Evolutionary conservation across 2,888 invertebrate species (phyloP), one percentile per base, ranked within the genome.

Genomic region (Dascillus cervinus): DNA sequence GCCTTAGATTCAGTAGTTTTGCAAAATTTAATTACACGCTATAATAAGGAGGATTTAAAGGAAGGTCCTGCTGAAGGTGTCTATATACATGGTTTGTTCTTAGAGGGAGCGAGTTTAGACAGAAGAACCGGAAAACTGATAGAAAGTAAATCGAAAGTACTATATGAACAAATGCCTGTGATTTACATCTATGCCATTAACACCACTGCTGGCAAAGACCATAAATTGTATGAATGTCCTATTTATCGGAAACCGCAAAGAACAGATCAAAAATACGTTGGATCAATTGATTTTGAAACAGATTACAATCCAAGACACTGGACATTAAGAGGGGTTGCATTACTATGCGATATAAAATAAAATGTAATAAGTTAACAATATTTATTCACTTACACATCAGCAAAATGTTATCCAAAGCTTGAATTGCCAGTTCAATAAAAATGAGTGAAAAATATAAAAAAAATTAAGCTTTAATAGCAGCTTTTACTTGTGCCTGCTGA

Each of bases 101-200:
- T 96, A 20, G 96, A 96, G 74, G 96, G 66, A 2, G 66, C 66
- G 5, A 58, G 65, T 33, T 45, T 95, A 54, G 95, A 96, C 62
- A 73, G 90, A 30, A 81, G 85, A 57, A 77, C 81, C 4, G 85
- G 89, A 12, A 90, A 90, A 65, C 72, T 96, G 26, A 82, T 91
- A 20, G 95, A 96, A 66, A 91, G 94, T 26, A 88, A 85, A 62
- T 77, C 92, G 3, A 96, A 96, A 68, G 82, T 88, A 3, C 70
- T 96, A 3, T 95, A 91, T 60, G 95, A 95, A 57, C 87, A 88
- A 59, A 88, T 96, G 87, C 95, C 96, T 0, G 88, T 96, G 3
- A 89, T 95, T 50, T 95, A 94, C 60, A 90, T 96, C 49, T 94
- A 89, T 56, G 91, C 95, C 1, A 90, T 92, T 50, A 90, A 91